Evolutionary conservation across 2,113 vertebrate genomes (phyloP).

Genomic region (Toxotes chatareus): DNA sequence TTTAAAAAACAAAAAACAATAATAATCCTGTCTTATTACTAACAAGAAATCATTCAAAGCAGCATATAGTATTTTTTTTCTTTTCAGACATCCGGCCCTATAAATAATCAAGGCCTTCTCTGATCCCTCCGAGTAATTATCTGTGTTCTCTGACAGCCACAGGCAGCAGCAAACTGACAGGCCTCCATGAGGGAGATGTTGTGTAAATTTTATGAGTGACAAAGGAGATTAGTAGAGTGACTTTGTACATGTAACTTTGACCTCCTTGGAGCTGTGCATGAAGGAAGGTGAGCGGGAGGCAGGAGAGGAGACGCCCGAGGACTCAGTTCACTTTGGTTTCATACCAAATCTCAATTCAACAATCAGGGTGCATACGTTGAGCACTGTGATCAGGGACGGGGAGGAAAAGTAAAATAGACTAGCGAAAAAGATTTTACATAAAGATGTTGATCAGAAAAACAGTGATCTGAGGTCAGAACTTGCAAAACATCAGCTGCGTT

Average conservation of each 20-base stretch:
- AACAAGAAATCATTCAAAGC: slow-evolving; percentile 77
- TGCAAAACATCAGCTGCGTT: background rate
- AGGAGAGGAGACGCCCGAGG: background rate
- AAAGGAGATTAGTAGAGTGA: slow-evolving; percentile 86
- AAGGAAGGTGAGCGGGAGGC: slow-evolving; percentile 61
- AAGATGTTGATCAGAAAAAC: background rate
- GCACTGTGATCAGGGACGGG: background rate
- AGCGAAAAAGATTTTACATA: background rate
- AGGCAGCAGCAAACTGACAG: slow-evolving; percentile 86
- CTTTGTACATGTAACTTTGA: slow-evolving; percentile 84
- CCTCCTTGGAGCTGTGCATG: slow-evolving; percentile 72
- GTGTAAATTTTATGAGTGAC: slow-evolving; percentile 90
- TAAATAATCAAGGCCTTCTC: slow-evolving; percentile 86
- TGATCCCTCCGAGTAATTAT: slow-evolving; percentile 85
- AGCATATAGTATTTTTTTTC: slow-evolving; percentile 54
- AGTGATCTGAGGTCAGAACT: background rate
- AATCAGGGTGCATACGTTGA: background rate
- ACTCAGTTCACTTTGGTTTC: background rate
- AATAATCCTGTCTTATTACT: slow-evolving; percentile 65
- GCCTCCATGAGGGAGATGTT: slow-evolving; percentile 86
- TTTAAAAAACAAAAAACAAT: slow-evolving; percentile 8
- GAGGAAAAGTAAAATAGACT: background rate
- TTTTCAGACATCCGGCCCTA: slow-evolving; percentile 80
- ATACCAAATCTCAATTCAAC: background rate
- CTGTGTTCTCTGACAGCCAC: slow-evolving; percentile 85